phyloP scores from a whole-genome alignment of 2,113 vertebrate species.

The Micromys minutus region DNA sequence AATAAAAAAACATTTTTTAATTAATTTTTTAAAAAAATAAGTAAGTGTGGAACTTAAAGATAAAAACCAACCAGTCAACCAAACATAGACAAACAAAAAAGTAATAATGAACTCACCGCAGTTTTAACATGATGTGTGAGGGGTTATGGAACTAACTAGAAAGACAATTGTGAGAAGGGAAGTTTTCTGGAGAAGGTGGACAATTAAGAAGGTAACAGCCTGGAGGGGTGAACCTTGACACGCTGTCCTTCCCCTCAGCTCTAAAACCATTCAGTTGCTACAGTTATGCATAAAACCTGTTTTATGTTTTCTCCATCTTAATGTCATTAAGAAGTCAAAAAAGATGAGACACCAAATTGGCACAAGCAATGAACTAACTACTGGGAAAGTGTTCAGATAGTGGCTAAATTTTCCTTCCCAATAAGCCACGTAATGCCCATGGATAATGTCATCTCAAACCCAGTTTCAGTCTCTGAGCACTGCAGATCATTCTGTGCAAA shows the following conservation, averaged over 20 bases:
- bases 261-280: not conserved
- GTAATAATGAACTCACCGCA: not conserved
- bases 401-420: not conserved
- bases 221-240: not conserved
- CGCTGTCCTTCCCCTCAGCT: not conserved
- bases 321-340: conserved; percentile 23
- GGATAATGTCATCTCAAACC: not conserved
- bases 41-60: not conserved
- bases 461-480: conserved; percentile 43
- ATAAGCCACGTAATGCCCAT: not conserved
- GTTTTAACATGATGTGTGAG: not conserved
- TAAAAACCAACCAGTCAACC: not conserved
- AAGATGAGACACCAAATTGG: not conserved
- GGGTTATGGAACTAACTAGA: not conserved
- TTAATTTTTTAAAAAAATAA: too few species aligned
- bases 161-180: not conserved
- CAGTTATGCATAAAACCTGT: not conserved
- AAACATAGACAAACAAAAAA: not conserved
- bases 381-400: not conserved
- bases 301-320: not conserved
- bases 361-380: conserved; percentile 22
- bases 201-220: not conserved
- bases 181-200: not conserved
- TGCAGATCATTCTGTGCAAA: conserved; percentile 74
- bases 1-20: too few species aligned